A percentile compares a stretch with the other conserved stretches of the same genome.
Evolutionary conservation across 2,888 invertebrate genomes (phyloP).

Genomic region (Stegana nigrithorax): DNA sequence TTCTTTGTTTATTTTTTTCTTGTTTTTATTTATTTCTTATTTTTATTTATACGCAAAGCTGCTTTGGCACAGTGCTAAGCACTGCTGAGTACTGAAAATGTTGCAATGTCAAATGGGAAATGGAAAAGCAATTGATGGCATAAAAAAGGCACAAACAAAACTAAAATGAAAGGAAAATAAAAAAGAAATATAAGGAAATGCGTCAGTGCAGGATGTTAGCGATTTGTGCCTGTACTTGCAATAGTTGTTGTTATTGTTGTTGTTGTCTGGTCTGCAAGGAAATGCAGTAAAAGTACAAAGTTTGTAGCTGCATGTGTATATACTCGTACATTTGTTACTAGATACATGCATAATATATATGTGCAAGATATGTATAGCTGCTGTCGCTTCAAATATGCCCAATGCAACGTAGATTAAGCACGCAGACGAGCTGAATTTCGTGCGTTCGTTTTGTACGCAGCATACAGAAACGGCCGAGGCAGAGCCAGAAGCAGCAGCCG

Average conservation of each 20-base stretch:
- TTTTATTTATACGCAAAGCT: no score
- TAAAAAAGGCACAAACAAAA: neutral
- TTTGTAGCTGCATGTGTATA: neutral
- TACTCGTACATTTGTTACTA: neutral
- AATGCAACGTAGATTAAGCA: neutral
- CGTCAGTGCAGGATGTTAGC: neutral
- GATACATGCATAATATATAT: no score
- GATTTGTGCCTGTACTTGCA: neutral
- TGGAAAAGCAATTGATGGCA: neutral
- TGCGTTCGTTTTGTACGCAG: no score
- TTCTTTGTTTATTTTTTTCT: conserved; percentile 5
- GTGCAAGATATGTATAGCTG: no score
- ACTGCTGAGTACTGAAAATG: neutral
- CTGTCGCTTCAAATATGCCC: neutral
- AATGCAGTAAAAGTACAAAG: conserved; percentile 44
- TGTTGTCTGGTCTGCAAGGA: conserved; percentile 40
- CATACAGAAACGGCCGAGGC: neutral
- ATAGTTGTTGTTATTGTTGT: neutral
- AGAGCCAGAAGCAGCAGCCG: neutral
- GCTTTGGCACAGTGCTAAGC: no score
- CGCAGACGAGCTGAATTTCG: no score
- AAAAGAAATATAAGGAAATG: neutral
- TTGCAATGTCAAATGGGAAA: neutral
- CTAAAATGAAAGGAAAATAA: neutral
- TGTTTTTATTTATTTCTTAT: conserved; percentile 22